Conservation (phyloP, 2,888 invertebrate genomes). For the Oligia latruncula region DNA sequence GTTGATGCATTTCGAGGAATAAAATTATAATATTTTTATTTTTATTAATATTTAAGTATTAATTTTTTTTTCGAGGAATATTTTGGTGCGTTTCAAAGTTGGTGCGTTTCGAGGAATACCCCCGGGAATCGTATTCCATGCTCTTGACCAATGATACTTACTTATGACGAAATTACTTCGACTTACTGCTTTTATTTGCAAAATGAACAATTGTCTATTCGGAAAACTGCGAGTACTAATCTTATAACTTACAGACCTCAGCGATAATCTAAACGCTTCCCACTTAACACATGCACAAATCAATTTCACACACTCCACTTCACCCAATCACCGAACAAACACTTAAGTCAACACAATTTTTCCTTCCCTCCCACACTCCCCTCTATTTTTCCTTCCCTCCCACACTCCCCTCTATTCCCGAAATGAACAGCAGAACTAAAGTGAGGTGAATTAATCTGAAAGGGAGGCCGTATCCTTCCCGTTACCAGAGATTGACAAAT, state of each 20-base stretch:
- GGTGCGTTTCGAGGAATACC: too few relatives aligned
- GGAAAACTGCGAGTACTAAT: background rate
- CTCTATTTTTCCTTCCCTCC: conserved; percentile 29
- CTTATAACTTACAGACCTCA: background rate
- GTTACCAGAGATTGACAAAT: conserved; percentile 69
- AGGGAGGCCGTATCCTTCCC: conserved; percentile 54
- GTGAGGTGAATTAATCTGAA: conserved; percentile 65
- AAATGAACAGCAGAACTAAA: conserved; percentile 68
- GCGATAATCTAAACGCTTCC: background rate
- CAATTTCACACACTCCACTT: conserved; percentile 37
- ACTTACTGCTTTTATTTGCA: background rate
- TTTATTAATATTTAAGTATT: too few relatives aligned
- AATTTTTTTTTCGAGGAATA: too few relatives aligned
- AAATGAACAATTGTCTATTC: background rate
- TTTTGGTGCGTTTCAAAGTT: too few relatives aligned
- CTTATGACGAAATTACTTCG: background rate
- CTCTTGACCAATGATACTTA: background rate
- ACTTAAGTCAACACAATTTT: conserved; percentile 53
- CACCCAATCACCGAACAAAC: conserved; percentile 28
- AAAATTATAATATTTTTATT: too few relatives aligned
- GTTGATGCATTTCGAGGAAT: too few relatives aligned
- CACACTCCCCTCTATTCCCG: conserved; percentile 16
- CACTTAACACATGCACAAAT: conserved; percentile 12
- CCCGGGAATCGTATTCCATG: too few relatives aligned
- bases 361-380: background rate